phyloP scores from a whole-genome alignment of 1,140 invertebrate genomes.

The Melanaphis sacchari region DNA sequence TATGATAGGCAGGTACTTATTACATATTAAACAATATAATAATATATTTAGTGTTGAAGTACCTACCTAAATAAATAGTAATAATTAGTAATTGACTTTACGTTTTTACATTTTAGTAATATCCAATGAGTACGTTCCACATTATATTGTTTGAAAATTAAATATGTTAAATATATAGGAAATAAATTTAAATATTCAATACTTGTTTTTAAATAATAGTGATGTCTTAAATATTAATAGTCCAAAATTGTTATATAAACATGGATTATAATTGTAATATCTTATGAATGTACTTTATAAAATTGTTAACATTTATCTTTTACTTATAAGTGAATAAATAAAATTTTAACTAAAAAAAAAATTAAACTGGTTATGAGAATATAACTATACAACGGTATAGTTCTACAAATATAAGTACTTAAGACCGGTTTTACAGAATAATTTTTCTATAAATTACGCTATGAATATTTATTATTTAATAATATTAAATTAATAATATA shows the following conservation, averaged over 20 bases:
- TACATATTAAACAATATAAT: background rate
- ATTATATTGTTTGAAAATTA: background rate
- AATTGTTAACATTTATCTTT: background rate
- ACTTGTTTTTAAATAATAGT: background rate
- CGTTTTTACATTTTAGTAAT: background rate
- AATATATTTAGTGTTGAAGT: background rate
- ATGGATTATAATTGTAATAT: background rate
- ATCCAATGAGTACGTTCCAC: background rate
- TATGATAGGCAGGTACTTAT: background rate
- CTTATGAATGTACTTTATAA: background rate
- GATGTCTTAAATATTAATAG: background rate
- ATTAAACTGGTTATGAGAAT: background rate
- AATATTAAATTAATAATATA: background rate
- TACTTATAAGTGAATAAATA: background rate
- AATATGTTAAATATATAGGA: background rate
- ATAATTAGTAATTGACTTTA: background rate
- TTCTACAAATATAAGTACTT: background rate
- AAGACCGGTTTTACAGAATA: constrained; percentile 17
- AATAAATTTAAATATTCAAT: background rate
- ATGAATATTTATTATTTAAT: background rate
- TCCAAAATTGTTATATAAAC: background rate
- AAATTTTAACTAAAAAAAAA: background rate
- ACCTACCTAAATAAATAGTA: background rate
- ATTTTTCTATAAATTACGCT: background rate
- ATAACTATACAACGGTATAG: background rate